Percentiles rank a stretch among this genome's conserved stretches.
Evolutionary conservation across 2,113 vertebrate species (phyloP).

Genomic region (Petromus typicus): DNA sequence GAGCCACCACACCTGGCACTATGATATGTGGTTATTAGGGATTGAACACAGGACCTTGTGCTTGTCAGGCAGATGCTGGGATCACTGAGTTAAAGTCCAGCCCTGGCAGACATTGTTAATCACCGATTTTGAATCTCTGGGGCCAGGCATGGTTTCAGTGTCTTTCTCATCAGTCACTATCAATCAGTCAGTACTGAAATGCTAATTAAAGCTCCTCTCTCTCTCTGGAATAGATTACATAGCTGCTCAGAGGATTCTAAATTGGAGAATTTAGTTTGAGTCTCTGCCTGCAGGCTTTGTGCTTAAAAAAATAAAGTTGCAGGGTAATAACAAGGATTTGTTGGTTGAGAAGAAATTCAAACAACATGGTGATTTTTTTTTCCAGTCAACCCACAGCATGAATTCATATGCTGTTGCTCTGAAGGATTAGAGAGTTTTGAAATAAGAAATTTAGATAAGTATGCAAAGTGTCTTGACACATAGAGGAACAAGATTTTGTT

Average conservation of each 20-base stretch:
- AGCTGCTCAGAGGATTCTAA: slow-evolving; percentile 30
- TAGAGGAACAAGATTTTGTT: background rate
- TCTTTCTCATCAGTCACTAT: slow-evolving; percentile 13
- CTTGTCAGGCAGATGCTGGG: no score
- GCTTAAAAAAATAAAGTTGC: slow-evolving; percentile 63
- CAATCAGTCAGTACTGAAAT: background rate
- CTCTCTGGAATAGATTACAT: slow-evolving; percentile 49
- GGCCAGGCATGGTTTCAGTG: background rate
- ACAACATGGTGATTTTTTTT: slow-evolving; percentile 29
- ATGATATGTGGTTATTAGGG: no score
- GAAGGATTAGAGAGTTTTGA: slow-evolving; percentile 50
- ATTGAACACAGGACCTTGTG: no score
- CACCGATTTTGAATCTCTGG: background rate
- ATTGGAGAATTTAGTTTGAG: slow-evolving; percentile 56
- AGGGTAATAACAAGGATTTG: slow-evolving; percentile 50
- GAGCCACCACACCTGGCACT: no score
- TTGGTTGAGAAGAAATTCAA: slow-evolving; percentile 44
- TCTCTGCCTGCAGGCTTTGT: slow-evolving; percentile 30
- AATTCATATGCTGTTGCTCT: background rate
- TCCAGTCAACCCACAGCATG: slow-evolving; percentile 8
- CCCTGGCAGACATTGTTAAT: background rate
- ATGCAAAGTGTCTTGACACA: background rate
- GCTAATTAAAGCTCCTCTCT: background rate
- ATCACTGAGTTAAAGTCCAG: no score
- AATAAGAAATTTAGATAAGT: slow-evolving; percentile 50